Conservation (phyloP, 2,888 invertebrate species). For the Meteorus colon region DNA sequence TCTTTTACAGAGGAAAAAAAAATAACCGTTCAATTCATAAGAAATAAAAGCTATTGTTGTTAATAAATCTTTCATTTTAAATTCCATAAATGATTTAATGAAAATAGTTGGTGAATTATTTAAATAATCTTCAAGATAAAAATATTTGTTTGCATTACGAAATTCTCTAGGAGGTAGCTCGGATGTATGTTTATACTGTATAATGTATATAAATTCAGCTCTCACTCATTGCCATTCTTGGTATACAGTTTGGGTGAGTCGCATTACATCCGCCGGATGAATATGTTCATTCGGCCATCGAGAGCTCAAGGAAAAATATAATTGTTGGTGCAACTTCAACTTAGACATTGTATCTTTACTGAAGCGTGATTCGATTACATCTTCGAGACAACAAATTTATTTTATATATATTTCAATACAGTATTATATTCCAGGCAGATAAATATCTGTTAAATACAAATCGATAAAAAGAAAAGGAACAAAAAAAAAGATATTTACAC, state of each 20-base stretch:
- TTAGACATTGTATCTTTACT: slow-evolving; percentile 6
- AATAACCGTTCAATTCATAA: slow-evolving; percentile 6
- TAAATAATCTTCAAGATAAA: neutral
- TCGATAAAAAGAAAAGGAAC: too few relatives aligned
- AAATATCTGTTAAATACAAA: neutral
- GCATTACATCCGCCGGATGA: slow-evolving; percentile 53
- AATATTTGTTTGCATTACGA: slow-evolving; percentile 20
- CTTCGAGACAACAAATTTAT: neutral
- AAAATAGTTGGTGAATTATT: neutral
- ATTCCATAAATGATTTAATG: neutral
- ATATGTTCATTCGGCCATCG: slow-evolving; percentile 39
- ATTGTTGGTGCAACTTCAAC: slow-evolving; percentile 29
- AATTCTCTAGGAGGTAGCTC: neutral
- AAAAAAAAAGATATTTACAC: neutral
- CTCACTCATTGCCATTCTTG: slow-evolving; percentile 40
- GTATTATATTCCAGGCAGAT: slow-evolving; percentile 50
- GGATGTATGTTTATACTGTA: neutral
- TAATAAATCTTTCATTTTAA: slow-evolving; percentile 31
- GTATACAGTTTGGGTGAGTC: slow-evolving; percentile 49
- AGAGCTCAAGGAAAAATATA: slow-evolving; percentile 53
- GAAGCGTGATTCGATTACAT: slow-evolving; percentile 17
- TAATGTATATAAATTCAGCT: neutral
- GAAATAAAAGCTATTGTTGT: slow-evolving; percentile 1
- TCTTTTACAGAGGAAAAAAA: neutral
- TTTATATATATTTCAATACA: slow-evolving; percentile 27